phyloP scores from a whole-genome alignment of 2,797 vertebrate species.

The Crax fasciolata region DNA sequence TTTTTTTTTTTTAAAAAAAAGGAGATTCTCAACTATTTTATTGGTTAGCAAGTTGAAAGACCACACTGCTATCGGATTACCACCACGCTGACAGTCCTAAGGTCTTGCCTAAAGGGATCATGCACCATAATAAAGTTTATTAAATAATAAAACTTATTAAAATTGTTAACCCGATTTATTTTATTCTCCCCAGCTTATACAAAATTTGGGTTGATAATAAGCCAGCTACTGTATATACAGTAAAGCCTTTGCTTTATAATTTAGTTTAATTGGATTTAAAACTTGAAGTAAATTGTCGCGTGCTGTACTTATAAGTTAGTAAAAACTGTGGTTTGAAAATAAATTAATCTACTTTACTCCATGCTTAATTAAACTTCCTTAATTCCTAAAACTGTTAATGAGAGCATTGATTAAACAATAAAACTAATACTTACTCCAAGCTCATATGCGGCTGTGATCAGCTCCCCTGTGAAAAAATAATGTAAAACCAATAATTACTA shows the following conservation, averaged over 20 bases:
- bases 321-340: constrained; percentile 99
- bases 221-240: constrained; percentile 99
- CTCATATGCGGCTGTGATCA: constrained; percentile 99
- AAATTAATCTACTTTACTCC: constrained; percentile 99
- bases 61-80: constrained; percentile 94
- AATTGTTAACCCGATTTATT: constrained; percentile 99
- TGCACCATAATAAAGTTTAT: constrained; percentile 99
- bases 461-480: constrained; percentile 99
- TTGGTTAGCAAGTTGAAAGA: constrained; percentile 83
- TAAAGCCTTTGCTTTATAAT: constrained; percentile 99
- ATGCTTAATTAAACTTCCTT: constrained; percentile 99
- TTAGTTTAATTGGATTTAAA: constrained; percentile 99
- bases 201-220: constrained; percentile 99
- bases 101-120: constrained; percentile 99
- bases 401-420: constrained; percentile 99
- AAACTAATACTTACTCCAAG: constrained; percentile 99
- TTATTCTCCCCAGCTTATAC: constrained; percentile 99
- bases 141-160: constrained; percentile 99
- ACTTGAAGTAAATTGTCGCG: constrained; percentile 99
- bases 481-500: constrained; percentile 99
- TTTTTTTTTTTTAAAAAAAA: neutral
- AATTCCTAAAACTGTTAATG: constrained; percentile 99
- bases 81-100: constrained; percentile 94
- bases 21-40: constrained; percentile 71
- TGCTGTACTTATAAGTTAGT: constrained; percentile 99